These are phyloP conservation scores for Dryas iulia DNA, from an alignment of 1,140 invertebrate species.

Conservation along the genomic window DNA sequence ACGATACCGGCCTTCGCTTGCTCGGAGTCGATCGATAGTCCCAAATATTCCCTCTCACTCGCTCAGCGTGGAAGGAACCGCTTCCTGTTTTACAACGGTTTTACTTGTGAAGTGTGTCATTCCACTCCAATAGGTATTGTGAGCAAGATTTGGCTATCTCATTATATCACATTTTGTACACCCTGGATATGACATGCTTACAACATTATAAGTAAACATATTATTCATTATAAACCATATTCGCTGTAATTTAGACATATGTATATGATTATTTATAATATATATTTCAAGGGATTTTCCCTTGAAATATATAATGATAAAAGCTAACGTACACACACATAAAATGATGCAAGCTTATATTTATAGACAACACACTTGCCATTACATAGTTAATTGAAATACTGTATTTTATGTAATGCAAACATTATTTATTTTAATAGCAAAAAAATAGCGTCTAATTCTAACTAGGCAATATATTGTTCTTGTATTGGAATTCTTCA, in stretches of 20 bases:
- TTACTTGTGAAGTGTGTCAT: slow-evolving; percentile 8
- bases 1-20: slow-evolving; percentile 11
- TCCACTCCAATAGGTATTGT: slow-evolving; percentile 3
- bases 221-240: no score
- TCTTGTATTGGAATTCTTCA: neutral
- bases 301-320: no score
- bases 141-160: neutral
- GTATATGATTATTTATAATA: neutral
- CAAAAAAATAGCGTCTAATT: neutral
- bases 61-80: slow-evolving; percentile 30
- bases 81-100: slow-evolving; percentile 30
- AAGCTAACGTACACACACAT: no score
- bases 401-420: no score
- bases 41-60: slow-evolving; percentile 37
- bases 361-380: no score
- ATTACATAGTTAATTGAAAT: no score
- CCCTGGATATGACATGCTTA: no score
- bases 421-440: neutral
- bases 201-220: no score
- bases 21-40: slow-evolving; percentile 34
- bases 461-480: neutral
- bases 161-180: neutral
- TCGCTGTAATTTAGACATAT: neutral
- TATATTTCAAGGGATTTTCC: no score
- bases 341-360: no score